Base-by-base conservation (phyloP, 1,140 invertebrate genomes). In the Mylabris phalerata region DNA sequence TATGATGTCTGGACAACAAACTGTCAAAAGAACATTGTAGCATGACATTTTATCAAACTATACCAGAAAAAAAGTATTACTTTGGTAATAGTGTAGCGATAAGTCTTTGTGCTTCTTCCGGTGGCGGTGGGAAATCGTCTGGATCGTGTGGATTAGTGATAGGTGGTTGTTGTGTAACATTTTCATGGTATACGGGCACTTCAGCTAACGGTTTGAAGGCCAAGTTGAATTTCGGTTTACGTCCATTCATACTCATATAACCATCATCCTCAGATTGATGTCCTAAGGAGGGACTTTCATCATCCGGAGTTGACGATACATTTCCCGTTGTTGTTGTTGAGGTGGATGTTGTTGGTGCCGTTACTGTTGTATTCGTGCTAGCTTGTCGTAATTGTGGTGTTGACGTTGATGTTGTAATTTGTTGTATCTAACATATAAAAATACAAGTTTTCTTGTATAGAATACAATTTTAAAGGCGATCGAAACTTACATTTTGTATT, bases 221-320 rank as follows among this genome's bases (percentile, higher is more conserved):
- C 71, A 85, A 72, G 67, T 81, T 82, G 77, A 85, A 85, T 71
- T 85, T 85, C 57, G 84, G 82, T 79, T 80, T 81, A 68, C 87
- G 83, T 62, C 88, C 88, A 82, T 90, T 91, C 80, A 90, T 89
- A 76, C 87, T 90, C 87, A 90, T 90, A 75, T 91, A 91, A 73
- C 88, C 88, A 82, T 91, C 88, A 81, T 91, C 88, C 74, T 91
- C 88, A 41, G 88, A 90, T 72, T 89, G 87, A 73, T 89, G 87
- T 60, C 84, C 87, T 71, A 84, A 81, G 66, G 83, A 86, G 69
- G 84, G 84, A 70, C 84, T 85, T 75, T 86, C 85, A 78, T 87
- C 84, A 68, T 82, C 81, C 60, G 80, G 80, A 46, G 79, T 80
- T 62, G 78, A 74, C 26, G 61, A 50, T 27, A 62, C 61, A 47